Percentiles rank a stretch among this genome's conserved stretches.
These are phyloP conservation scores for Ibycter americanus DNA, from an alignment of 2,797 vertebrate species.

Conservation along the genomic window DNA sequence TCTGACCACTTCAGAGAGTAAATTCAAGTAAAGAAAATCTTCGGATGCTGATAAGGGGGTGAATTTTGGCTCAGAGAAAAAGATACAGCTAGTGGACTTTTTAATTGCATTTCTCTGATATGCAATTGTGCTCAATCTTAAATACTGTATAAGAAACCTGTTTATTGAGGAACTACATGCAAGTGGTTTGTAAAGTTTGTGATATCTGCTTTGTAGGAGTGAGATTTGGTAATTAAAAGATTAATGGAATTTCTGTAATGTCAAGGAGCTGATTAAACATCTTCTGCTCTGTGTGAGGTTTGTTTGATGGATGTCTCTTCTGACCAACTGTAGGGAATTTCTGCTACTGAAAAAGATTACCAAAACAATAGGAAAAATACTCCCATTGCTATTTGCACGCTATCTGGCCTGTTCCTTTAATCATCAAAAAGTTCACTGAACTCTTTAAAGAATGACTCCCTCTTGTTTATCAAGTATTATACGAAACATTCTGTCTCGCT, in stretches of 20 bases:
- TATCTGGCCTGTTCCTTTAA: background rate
- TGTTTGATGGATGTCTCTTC: background rate
- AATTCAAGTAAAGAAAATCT: background rate
- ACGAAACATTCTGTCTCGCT: background rate
- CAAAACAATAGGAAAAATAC: background rate
- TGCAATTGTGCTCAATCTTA: background rate
- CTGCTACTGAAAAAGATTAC: background rate
- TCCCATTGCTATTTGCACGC: background rate
- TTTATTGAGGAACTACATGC: background rate
- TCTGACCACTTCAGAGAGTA: background rate
- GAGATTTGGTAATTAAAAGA: background rate
- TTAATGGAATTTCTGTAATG: background rate
- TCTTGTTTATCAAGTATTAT: background rate
- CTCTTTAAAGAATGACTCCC: background rate
- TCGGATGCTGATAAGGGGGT: background rate
- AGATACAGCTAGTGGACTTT: background rate
- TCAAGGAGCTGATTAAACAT: background rate
- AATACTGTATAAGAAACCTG: background rate
- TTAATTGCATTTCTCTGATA: background rate
- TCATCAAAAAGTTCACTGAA: background rate
- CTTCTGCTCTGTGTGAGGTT: background rate
- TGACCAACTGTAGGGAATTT: background rate
- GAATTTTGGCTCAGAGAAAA: slow-evolving; percentile 12
- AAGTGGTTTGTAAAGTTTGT: background rate
- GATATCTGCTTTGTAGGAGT: background rate